phyloP scores from a whole-genome alignment of 2,797 vertebrate genomes.

The Thripadectes ignobilis region DNA sequence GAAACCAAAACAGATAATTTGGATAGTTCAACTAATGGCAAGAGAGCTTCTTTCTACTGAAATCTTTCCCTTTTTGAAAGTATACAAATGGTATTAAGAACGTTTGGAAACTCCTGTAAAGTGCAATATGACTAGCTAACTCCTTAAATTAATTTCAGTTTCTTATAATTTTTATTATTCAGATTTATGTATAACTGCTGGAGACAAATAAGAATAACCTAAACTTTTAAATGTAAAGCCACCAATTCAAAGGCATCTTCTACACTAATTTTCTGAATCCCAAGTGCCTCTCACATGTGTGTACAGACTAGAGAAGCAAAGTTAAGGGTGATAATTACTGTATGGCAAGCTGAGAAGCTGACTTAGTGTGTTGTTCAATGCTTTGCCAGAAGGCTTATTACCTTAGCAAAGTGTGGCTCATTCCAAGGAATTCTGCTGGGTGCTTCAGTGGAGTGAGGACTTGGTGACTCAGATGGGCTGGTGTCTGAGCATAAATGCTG shows the following conservation, averaged over 20 bases:
- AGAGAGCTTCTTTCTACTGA: neutral
- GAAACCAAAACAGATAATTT: neutral
- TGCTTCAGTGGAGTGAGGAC: neutral
- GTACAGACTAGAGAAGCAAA: neutral
- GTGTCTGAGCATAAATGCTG: neutral
- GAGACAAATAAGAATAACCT: neutral
- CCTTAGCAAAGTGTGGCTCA: neutral
- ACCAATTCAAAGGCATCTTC: neutral
- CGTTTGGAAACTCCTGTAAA: neutral
- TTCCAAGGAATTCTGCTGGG: neutral
- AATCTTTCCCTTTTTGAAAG: neutral
- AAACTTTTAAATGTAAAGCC: neutral
- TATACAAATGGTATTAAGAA: neutral
- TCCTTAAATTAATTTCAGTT: neutral
- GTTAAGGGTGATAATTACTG: neutral
- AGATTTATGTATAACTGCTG: neutral
- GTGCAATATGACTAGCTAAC: neutral
- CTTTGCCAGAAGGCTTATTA: neutral
- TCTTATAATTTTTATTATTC: neutral
- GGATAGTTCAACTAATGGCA: neutral
- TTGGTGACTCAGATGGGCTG: neutral
- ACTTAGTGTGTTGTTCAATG: neutral
- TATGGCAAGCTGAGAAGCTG: neutral
- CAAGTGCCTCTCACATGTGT: neutral
- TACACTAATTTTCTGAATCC: neutral